These are phyloP conservation scores for Macroramphosus scolopax DNA, from an alignment of 2,797 vertebrate genomes.

Conservation along the genomic window DNA sequence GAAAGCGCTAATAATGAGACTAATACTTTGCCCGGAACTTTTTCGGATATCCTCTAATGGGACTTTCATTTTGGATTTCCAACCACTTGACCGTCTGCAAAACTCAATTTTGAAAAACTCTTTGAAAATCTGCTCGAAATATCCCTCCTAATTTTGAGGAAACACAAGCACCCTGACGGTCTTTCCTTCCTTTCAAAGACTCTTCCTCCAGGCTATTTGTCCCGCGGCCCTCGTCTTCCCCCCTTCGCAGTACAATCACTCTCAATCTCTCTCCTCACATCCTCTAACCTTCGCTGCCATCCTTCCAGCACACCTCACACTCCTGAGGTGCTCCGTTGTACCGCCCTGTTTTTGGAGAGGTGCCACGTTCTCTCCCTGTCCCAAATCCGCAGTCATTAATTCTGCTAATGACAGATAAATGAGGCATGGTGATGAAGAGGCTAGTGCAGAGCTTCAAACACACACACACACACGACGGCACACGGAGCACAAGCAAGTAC, in stretches of 20 bases:
- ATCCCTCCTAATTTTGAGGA: no score
- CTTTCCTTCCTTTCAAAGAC: slow-evolving; percentile 19
- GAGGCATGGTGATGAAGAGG: slow-evolving; percentile 63
- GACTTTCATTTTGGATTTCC: no score
- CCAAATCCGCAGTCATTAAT: slow-evolving; percentile 65
- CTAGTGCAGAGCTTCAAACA: slow-evolving; percentile 11
- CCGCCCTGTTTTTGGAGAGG: slow-evolving; percentile 41
- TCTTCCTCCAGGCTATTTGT: slow-evolving; percentile 23
- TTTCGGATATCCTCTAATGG: no score
- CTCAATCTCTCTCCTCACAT: slow-evolving; percentile 12
- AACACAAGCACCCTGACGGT: no score
- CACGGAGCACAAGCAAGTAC: slow-evolving; percentile 10
- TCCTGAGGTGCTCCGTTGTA: slow-evolving; percentile 28
- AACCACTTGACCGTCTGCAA: no score
- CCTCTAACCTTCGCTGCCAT: slow-evolving; percentile 19
- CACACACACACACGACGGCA: slow-evolving; percentile 10
- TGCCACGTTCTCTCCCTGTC: slow-evolving; percentile 50
- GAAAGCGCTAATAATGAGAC: no score
- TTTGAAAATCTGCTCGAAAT: no score
- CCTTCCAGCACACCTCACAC: slow-evolving; percentile 2
- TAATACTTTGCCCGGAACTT: no score
- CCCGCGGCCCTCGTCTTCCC: slow-evolving; percentile 28
- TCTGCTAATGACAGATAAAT: slow-evolving; percentile 74
- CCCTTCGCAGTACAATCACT: slow-evolving; percentile 8
- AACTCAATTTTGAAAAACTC: no score